Evolutionary conservation across 2,113 vertebrate genomes (phyloP).

Genomic region (Pterocles gutturalis): DNA sequence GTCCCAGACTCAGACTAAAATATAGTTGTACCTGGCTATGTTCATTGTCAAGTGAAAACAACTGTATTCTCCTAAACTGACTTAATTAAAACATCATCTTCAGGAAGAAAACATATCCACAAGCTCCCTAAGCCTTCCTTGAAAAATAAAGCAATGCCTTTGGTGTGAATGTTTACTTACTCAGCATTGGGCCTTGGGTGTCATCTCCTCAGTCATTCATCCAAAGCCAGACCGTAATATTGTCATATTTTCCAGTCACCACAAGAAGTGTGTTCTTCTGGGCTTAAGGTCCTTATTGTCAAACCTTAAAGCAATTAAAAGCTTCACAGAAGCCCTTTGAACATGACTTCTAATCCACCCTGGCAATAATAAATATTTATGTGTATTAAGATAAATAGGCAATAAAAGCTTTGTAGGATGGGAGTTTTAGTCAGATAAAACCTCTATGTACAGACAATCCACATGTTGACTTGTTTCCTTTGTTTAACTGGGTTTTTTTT

Average conservation of each 20-base stretch:
- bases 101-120: background rate
- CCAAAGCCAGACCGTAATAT: background rate
- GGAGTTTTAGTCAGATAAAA: background rate
- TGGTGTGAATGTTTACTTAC: background rate
- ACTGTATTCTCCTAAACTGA: background rate
- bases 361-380: background rate
- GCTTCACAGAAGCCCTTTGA: constrained; percentile 4
- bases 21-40: background rate
- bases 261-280: background rate
- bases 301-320: background rate
- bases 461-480: background rate
- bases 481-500: background rate
- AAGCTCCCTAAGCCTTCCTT: background rate
- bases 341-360: background rate
- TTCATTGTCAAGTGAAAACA: background rate
- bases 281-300: background rate
- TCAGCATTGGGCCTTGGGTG: background rate
- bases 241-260: background rate
- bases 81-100: background rate
- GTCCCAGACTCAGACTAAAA: background rate
- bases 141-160: background rate
- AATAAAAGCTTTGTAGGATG: background rate
- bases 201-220: background rate
- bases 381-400: background rate
- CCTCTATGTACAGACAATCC: background rate